Base-by-base conservation (phyloP, 2,113 vertebrate species). In the Poicephalus gulielmi region DNA sequence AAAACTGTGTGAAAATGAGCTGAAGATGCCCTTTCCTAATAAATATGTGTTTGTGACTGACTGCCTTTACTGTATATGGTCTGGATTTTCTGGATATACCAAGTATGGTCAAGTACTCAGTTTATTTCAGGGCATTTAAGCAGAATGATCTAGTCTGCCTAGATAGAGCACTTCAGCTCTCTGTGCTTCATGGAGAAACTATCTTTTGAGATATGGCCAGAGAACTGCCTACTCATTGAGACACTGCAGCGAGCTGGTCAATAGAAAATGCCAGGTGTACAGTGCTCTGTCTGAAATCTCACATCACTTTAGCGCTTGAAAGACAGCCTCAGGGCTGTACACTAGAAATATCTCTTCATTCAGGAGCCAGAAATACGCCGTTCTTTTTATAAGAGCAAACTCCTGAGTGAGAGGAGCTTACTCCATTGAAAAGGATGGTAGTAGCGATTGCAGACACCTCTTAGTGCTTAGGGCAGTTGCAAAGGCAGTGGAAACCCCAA, bases 401-500 rank as follows among this genome's bases (percentile, higher is more conserved):
- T 22, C 15, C 6, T 46, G 44, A 43, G 20, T 0, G 6, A 44
- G 55, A 93, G 25, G 16, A 78, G 10, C 28, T 77, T 67, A 7
- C 10, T 64, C 7, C 43, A 64, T 70, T 74, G 35, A n/a, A 33
- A 83, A 81, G 23, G 49, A 19, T 7, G 31, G n/a, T 33, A 35
- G 39, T 7, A 30, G 46, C 11, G 49, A 53, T 43, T 83, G 43
- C 20, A 71, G 73, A 7, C 15, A 12, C 8, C 17, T 69, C 33
- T 31, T 17, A 23, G 49, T 25, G 31, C 77, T 75, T 55, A 24
- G 28, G 17, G 19, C 47, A 30, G 39, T 37, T 44, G 41, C 44
- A 35, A 27, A 63, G 28, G 17, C 3, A 30, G n/a, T 3, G 10
- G 31, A 69, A 88, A 41, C 8, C 9, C 41, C 0, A 1, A 0